A percentile compares a stretch with the other conserved stretches of the same genome.
These are phyloP conservation scores for Pygoscelis adeliae DNA, from an alignment of 2,113 vertebrate genomes.

Conservation along the genomic window DNA sequence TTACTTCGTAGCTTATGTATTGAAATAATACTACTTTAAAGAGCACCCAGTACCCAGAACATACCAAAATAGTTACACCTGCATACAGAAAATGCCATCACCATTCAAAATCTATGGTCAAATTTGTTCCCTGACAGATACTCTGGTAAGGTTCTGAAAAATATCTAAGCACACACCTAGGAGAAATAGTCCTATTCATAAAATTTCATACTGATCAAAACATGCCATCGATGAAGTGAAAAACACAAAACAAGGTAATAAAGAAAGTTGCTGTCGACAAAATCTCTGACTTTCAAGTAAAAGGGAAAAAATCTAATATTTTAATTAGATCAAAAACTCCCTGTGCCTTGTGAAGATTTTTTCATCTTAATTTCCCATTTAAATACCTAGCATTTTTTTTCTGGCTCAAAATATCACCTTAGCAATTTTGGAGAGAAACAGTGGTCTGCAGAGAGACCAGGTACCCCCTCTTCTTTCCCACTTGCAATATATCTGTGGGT, in stretches of 20 bases:
- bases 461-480: neutral
- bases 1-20: neutral
- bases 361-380: neutral
- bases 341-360: neutral
- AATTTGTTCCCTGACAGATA: neutral
- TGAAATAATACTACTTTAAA: neutral
- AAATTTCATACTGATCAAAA: neutral
- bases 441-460: neutral
- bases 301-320: neutral
- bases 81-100: neutral
- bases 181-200: neutral
- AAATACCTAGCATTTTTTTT: neutral
- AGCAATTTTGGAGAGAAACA: neutral
- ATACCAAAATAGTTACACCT: neutral
- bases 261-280: neutral
- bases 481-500: neutral
- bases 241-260: neutral
- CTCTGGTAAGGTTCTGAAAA: neutral
- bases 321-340: neutral
- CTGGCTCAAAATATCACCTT: neutral
- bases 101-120: neutral
- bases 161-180: neutral
- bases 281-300: neutral
- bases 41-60: neutral
- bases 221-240: neutral